A percentile compares a stretch with the other conserved stretches of the same genome.
Evolutionary conservation across 2,113 vertebrate species (phyloP).

Genomic region (Myiozetetes cayanensis): DNA sequence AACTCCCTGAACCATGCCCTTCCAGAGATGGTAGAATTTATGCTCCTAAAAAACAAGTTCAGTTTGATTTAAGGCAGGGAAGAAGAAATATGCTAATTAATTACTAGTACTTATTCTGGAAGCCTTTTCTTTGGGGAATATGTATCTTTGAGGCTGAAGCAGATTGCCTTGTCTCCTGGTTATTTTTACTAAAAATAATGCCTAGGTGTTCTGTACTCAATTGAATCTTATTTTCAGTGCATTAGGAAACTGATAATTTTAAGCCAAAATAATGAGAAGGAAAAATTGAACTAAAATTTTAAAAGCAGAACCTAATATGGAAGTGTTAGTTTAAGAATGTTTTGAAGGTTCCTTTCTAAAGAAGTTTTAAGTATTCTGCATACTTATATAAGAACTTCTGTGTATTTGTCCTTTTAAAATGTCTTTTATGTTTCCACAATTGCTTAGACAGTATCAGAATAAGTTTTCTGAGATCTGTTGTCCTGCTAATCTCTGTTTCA

Average conservation of each 20-base stretch:
- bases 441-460: background rate
- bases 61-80: background rate
- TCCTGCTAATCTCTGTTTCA: background rate
- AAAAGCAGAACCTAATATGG: background rate
- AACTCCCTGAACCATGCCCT: background rate
- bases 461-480: background rate
- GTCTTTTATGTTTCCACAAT: background rate
- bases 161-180: background rate
- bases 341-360: background rate
- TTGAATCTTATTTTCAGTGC: background rate
- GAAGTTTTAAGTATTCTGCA: background rate
- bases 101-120: background rate
- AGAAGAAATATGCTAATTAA: background rate
- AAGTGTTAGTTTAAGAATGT: background rate
- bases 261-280: background rate
- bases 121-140: background rate
- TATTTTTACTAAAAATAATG: background rate
- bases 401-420: background rate
- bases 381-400: background rate
- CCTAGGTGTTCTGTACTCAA: background rate
- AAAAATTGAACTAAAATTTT: background rate
- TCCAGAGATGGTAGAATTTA: background rate
- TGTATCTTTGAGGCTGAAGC: background rate
- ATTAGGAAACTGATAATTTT: background rate
- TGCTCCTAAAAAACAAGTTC: background rate